These are phyloP conservation scores for Meteorus colon DNA, from an alignment of 2,888 invertebrate species.

Conservation along the genomic window DNA sequence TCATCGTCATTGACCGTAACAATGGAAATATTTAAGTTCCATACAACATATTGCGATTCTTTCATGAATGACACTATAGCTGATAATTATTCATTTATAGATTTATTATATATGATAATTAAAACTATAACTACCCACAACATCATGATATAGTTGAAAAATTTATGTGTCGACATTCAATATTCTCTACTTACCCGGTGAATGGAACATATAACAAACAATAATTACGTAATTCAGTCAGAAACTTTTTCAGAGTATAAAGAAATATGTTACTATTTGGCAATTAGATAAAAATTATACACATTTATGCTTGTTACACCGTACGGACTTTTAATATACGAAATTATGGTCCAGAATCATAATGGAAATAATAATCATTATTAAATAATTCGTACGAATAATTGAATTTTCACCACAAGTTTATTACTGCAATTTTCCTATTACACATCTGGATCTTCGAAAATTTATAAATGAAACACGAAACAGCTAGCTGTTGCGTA, in stretches of 20 bases:
- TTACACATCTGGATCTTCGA: slow-evolving; percentile 2
- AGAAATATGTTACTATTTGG: not conserved
- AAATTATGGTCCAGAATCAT: not conserved
- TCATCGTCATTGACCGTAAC: not conserved
- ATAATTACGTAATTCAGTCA: not conserved
- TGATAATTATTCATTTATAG: not conserved
- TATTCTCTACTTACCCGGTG: not conserved
- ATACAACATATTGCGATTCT: not conserved
- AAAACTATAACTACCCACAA: no score
- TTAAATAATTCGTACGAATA: not conserved
- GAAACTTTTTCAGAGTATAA: not conserved
- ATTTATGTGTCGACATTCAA: not conserved
- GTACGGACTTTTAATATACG: not conserved
- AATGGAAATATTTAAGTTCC: not conserved
- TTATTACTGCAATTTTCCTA: not conserved
- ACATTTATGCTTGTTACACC: not conserved
- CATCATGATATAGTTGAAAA: not conserved
- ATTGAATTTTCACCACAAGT: slow-evolving; percentile 20
- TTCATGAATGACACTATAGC: not conserved
- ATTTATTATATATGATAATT: not conserved
- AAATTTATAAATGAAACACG: not conserved
- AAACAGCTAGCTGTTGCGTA: not conserved
- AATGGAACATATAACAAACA: not conserved
- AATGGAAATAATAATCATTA: slow-evolving; percentile 4
- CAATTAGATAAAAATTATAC: not conserved